Evolutionary conservation across 2,888 invertebrate genomes (phyloP), one percentile per base, ranked within the genome.

Genomic region (Linnaemya vulpina): DNA sequence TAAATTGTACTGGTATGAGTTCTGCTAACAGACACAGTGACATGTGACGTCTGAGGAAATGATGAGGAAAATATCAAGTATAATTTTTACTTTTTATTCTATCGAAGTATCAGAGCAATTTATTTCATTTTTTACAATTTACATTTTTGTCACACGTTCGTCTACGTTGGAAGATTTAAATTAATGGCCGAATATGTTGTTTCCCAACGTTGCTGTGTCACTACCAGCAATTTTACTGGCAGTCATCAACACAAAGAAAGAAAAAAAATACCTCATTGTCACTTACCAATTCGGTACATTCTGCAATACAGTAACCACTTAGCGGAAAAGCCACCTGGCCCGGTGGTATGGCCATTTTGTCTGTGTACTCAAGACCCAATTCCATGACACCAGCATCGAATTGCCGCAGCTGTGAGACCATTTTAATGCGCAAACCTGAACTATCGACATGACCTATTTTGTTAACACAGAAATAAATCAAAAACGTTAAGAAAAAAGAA

Each of bases 321-420:
- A 99, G 92, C 20, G 95, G 94, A 92, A 99, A 99, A 3, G 94
- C 93, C 70, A 94, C 93, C 90, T 96, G 96, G 3, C 94, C 93
- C 0, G 97, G 98, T 0, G 99, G 99, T 86, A 99, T 97, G 0
- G 98, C 98, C 97, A 99, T 99, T 93, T 99, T 99, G 92, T 99
- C 98, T 0, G 97, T 97, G 90, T 99, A 99, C 90, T 99, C 99
- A 62, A 99, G 93, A 0, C 99, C 99, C 4, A 99, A 93, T 92
- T 99, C 99, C 94, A 99, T 97, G 13, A 99, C 97, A 1, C 97
- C 99, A 0, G 99, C 99, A 90, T 99, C 98, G 92, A 96, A 96
- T 86, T 94, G 93, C 22, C 99, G 94, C 55, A 96, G 93, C 22
- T 94, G 93, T n/a, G 95, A 93, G 0, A 97, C 97, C 86, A 97